Conservation (phyloP, 1,140 invertebrate species). For the Drosophila nigrodunni region DNA sequence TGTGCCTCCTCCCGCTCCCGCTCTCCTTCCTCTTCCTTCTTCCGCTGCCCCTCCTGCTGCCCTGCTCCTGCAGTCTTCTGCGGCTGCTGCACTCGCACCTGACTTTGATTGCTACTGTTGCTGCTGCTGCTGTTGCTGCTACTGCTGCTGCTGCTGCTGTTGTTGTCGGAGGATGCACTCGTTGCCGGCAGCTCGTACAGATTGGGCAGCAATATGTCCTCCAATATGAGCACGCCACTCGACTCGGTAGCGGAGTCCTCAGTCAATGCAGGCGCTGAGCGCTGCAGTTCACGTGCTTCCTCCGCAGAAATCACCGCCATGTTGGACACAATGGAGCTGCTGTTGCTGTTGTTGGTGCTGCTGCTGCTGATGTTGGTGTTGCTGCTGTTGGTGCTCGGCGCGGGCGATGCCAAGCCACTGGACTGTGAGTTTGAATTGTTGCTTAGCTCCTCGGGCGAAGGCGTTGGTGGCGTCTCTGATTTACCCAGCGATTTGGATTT, state of each 20-base stretch:
- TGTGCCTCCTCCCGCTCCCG: not conserved
- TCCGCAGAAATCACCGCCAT: conserved; percentile 70
- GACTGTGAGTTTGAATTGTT: conserved; percentile 8
- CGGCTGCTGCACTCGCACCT: not conserved
- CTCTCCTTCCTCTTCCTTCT: conserved; percentile 11
- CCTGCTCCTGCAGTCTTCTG: not conserved
- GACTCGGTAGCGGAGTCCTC: conserved; percentile 58
- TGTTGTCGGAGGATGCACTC: conserved; percentile 4
- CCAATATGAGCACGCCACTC: conserved; percentile 54
- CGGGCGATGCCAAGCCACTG: conserved; percentile 30
- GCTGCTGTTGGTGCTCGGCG: conserved; percentile 29
- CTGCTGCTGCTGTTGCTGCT: not conserved
- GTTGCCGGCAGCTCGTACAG: conserved; percentile 41
- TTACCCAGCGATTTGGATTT: not conserved
- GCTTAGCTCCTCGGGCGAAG: conserved; percentile 43
- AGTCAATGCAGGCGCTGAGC: conserved; percentile 47
- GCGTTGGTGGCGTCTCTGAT: not conserved
- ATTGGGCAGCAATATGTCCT: conserved; percentile 66
- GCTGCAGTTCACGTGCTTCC: conserved; percentile 63
- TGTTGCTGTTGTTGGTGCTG: not conserved
- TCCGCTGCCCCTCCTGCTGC: conserved; percentile 8
- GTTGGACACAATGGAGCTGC: conserved; percentile 60
- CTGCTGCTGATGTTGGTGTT: conserved; percentile 39
- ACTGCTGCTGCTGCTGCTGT: conserved; percentile 16
- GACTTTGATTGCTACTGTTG: not conserved